phyloP scores from a whole-genome alignment of 2,113 vertebrate genomes.

The Amblyopsis rosae region DNA sequence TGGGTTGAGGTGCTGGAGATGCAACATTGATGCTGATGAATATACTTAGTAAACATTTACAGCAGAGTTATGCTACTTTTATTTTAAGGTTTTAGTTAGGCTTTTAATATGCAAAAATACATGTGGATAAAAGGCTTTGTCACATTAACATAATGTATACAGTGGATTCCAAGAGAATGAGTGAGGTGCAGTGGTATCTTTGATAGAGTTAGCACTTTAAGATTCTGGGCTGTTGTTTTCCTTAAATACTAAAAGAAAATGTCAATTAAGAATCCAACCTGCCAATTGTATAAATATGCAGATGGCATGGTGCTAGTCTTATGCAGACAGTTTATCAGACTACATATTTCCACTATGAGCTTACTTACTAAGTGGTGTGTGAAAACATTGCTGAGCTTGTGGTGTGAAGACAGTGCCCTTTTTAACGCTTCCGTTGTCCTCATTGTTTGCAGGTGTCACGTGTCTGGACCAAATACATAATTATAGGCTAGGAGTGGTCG shows the following conservation, averaged over 20 bases:
- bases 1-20: constrained; percentile 6
- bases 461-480: neutral
- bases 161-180: neutral
- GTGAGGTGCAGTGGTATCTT: neutral
- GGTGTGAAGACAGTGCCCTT: too few species aligned
- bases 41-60: neutral
- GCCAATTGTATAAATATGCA: too few species aligned
- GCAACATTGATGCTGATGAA: neutral
- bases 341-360: too few species aligned
- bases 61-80: neutral
- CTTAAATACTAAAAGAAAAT: too few species aligned
- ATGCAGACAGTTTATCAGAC: too few species aligned
- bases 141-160: neutral
- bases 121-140: neutral
- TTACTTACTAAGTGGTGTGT: too few species aligned
- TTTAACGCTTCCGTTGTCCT: too few species aligned
- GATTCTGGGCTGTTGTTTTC: neutral
- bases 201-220: neutral
- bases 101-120: neutral
- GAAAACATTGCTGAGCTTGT: too few species aligned
- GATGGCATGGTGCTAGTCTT: too few species aligned
- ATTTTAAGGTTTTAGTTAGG: neutral
- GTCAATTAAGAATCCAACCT: too few species aligned
- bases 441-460: too few species aligned
- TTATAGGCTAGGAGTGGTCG: neutral